phyloP scores from a whole-genome alignment of 2,797 vertebrate species.

The Danionella dracula region DNA sequence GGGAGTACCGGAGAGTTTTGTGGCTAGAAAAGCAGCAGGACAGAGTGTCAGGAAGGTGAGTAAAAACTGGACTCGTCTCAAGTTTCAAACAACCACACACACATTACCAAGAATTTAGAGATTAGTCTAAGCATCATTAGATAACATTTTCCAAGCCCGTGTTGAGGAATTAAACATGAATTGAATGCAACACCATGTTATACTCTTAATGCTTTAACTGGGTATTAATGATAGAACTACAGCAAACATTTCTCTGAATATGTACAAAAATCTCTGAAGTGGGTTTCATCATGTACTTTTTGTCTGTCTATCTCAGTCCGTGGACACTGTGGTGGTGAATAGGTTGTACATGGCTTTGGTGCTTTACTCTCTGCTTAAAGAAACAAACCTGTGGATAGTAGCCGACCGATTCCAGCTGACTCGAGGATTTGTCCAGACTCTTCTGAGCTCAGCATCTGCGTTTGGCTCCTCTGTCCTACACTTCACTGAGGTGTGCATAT shows the following conservation, averaged over 20 bases:
- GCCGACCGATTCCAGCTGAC: slow-evolving; percentile 81
- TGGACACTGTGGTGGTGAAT: slow-evolving; percentile 65
- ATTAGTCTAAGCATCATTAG: neutral
- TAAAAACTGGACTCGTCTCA: slow-evolving; percentile 2
- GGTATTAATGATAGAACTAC: too few relatives aligned
- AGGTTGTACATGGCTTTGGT: slow-evolving; percentile 85
- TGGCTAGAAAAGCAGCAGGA: slow-evolving; percentile 84
- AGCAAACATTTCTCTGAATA: too few relatives aligned
- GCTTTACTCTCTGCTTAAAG: slow-evolving; percentile 79
- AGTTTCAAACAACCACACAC: neutral
- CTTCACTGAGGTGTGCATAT: slow-evolving; percentile 85
- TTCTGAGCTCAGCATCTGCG: slow-evolving; percentile 82
- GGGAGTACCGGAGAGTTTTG: slow-evolving; percentile 86
- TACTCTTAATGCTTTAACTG: too few relatives aligned
- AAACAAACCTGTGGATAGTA: slow-evolving; percentile 82
- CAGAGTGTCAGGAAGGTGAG: slow-evolving; percentile 85
- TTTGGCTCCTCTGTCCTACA: slow-evolving; percentile 88
- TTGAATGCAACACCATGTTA: neutral
- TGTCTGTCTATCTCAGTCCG: slow-evolving; percentile 60
- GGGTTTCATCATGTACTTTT: neutral
- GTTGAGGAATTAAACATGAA: neutral
- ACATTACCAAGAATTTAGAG: neutral
- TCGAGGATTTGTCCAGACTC: slow-evolving; percentile 83
- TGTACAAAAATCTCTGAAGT: neutral
- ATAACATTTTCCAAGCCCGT: too few relatives aligned